Conservation (phyloP, 2,113 vertebrate genomes). For the Tupaia chinensis region DNA sequence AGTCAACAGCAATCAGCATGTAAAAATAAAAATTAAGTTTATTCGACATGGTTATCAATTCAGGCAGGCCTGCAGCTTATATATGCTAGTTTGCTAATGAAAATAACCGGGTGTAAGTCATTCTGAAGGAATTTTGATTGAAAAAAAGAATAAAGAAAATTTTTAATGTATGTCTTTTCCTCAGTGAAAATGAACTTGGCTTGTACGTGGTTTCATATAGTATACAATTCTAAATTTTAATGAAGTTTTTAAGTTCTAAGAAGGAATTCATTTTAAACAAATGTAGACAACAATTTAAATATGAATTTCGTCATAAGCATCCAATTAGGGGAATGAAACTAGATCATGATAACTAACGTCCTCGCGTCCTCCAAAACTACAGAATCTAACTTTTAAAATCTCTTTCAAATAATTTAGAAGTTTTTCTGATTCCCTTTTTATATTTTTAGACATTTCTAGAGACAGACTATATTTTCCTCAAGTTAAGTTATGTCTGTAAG, state of each 20-base stretch:
- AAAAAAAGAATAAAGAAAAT: slow-evolving; percentile 47
- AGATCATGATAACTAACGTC: background rate
- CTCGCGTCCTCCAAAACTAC: background rate
- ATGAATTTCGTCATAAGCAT: background rate
- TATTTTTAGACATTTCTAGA: background rate
- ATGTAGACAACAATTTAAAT: slow-evolving; percentile 34
- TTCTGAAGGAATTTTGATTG: slow-evolving; percentile 41
- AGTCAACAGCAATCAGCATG: slow-evolving; percentile 42
- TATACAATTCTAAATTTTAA: slow-evolving; percentile 33
- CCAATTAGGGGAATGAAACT: background rate
- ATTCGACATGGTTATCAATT: slow-evolving; percentile 26
- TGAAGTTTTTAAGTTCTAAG: slow-evolving; percentile 32
- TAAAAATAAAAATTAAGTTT: slow-evolving; percentile 54
- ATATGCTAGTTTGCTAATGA: slow-evolving; percentile 51
- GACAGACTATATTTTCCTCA: slow-evolving; percentile 9
- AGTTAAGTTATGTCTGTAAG: background rate
- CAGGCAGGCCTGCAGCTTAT: background rate
- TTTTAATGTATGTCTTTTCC: background rate
- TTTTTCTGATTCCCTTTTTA: slow-evolving; percentile 42
- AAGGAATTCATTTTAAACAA: slow-evolving; percentile 55
- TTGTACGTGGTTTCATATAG: slow-evolving; percentile 8
- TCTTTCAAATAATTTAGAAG: slow-evolving; percentile 26
- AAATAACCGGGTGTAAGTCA: slow-evolving; percentile 19
- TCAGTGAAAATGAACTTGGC: slow-evolving; percentile 42
- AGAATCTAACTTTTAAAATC: background rate